Conservation (phyloP, 2,797 vertebrate species). For the Botia almorhae region DNA sequence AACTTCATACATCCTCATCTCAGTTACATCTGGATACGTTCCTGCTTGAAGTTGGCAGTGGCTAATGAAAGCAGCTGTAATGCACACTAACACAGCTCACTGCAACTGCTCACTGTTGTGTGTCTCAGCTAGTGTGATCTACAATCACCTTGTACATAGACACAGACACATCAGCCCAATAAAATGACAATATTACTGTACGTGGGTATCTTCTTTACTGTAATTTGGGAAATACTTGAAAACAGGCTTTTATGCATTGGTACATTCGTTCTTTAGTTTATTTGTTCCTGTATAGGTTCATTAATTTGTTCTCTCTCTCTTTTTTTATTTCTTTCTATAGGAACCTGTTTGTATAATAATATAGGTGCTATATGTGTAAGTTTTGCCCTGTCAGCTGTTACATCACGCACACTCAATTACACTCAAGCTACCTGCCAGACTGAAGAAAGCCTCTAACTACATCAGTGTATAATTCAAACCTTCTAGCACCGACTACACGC, state of each 20-base stretch:
- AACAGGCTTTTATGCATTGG: no score
- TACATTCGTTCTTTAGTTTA: no score
- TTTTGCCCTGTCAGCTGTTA: no score
- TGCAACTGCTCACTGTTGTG: not conserved
- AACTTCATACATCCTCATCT: no score
- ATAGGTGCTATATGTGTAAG: not conserved
- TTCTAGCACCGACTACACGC: conserved; percentile 1
- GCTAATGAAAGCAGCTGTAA: conserved; percentile 21
- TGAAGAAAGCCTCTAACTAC: not conserved
- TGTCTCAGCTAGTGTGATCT: conserved; percentile 18
- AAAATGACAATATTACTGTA: no score
- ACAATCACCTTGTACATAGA: conserved; percentile 10
- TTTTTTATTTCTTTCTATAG: no score
- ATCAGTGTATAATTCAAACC: not conserved
- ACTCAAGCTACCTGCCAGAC: not conserved
- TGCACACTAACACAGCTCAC: not conserved
- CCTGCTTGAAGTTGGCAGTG: conserved; percentile 36
- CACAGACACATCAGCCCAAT: not conserved
- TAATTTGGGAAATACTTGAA: no score
- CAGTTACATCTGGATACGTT: not conserved
- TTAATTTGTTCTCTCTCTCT: no score
- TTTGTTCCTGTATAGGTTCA: no score
- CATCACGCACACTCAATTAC: no score
- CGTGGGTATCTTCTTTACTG: no score
- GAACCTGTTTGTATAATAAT: not conserved